phyloP scores from a whole-genome alignment of 2,888 invertebrate species.

The Lycaena phlaeas region DNA sequence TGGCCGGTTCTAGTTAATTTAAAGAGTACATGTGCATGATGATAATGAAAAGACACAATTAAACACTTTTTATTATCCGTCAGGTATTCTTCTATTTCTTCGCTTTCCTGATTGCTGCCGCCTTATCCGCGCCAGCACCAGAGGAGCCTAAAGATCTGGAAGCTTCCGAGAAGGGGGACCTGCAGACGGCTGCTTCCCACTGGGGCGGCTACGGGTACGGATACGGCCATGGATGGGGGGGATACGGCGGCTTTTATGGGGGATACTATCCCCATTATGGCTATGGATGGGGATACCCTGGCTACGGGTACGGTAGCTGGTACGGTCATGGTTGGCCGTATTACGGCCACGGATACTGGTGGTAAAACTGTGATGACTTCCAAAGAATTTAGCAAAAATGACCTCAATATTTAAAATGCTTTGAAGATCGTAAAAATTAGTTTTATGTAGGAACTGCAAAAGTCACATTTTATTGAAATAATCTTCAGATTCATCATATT shows the following conservation, averaged over 20 bases:
- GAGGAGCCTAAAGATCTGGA: slow-evolving; percentile 36
- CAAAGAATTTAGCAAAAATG: too few relatives aligned
- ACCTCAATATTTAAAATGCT: too few relatives aligned
- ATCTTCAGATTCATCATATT: too few relatives aligned
- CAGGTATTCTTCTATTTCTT: slow-evolving; percentile 39
- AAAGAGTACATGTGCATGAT: too few relatives aligned
- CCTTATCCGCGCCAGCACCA: slow-evolving; percentile 40
- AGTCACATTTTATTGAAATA: too few relatives aligned
- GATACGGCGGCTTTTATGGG: slow-evolving; percentile 26
- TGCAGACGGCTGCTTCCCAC: slow-evolving; percentile 54
- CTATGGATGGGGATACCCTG: slow-evolving; percentile 25
- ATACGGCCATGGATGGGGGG: slow-evolving; percentile 25
- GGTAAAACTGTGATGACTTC: slow-evolving; percentile 11
- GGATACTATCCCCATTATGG: slow-evolving; percentile 26
- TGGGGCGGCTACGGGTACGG: slow-evolving; percentile 41
- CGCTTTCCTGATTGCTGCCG: slow-evolving; percentile 34
- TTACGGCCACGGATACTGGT: slow-evolving; percentile 22
- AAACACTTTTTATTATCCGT: slow-evolving; percentile 18
- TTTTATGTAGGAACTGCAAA: too few relatives aligned
- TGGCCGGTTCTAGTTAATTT: too few relatives aligned
- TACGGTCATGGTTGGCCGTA: slow-evolving; percentile 21
- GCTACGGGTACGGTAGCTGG: slow-evolving; percentile 21
- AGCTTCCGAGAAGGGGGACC: slow-evolving; percentile 43
- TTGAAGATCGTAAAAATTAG: too few relatives aligned
- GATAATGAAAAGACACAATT: too few relatives aligned